Conservation (phyloP, 1,140 invertebrate species). For the Lordiphosa clarofinis region DNA sequence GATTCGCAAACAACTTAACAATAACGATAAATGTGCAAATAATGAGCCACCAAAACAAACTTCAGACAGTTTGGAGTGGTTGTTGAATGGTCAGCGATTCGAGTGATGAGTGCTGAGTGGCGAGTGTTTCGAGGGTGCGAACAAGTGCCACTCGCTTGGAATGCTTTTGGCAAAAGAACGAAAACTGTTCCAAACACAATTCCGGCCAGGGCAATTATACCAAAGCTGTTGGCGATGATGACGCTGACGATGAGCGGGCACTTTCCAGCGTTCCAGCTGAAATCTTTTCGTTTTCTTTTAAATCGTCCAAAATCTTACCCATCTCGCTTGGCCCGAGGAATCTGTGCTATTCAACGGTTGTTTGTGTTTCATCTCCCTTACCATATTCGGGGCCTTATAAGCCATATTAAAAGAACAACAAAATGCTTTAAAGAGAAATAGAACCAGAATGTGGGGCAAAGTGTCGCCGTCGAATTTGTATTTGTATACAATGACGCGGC, state of each 20-base stretch:
- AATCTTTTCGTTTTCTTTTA: conserved; percentile 73
- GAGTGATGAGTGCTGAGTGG: conserved; percentile 12
- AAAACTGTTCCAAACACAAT: conserved; percentile 41
- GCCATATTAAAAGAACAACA: conserved; percentile 36
- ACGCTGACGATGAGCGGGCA: conserved; percentile 50
- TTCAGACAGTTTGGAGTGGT: conserved; percentile 35
- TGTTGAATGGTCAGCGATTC: conserved; percentile 49
- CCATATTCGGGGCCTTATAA: conserved; percentile 37
- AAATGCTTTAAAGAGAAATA: conserved; percentile 25
- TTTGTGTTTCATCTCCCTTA: conserved; percentile 25
- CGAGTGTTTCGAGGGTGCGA: conserved; percentile 13
- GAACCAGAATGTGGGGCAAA: conserved; percentile 36
- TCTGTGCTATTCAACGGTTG: conserved; percentile 66
- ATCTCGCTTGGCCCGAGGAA: conserved; percentile 29
- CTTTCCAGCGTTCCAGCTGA: conserved; percentile 59
- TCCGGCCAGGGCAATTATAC: conserved; percentile 31
- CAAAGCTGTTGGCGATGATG: conserved; percentile 13
- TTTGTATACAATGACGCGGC: conserved; percentile 30
- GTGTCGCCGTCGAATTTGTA: conserved; percentile 8
- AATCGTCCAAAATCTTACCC: conserved; percentile 7
- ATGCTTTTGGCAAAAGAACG: conserved; percentile 31
- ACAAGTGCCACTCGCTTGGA: conserved; percentile 1
- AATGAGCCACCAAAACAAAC: conserved; percentile 12
- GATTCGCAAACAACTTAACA: conserved; percentile 1
- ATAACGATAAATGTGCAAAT: neutral